Base-by-base conservation (phyloP, 1,140 invertebrate species). In the Arctopsyche grandis region DNA sequence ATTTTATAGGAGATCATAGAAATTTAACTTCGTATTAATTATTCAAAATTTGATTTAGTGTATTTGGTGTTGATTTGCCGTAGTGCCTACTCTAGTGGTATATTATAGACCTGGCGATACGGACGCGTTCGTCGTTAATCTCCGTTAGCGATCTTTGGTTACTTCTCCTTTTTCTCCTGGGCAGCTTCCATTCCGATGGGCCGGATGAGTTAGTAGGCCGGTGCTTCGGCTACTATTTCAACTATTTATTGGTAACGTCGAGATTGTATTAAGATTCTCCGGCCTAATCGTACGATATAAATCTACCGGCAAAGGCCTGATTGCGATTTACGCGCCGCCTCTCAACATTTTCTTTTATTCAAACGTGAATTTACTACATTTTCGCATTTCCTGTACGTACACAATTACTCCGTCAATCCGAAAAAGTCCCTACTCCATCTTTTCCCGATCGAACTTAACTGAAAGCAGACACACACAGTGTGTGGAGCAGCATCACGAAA, bases 211-310 rank as follows among this genome's bases (percentile, higher is more conserved):
- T 66, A 66, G 22, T 66, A 10, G 10, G 10, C 63, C 19, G 19
- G 19, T 22, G 63, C 24, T 22, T 3, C 26, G 12, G 22, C n/a
- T 75, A 63, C 66, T 77, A 79, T 81, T 79, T 79, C 74, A 79
- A 79, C 63, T 81, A 81, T 81, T 81, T 81, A 81, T 81, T 76
- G 73, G 80, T 76, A 63, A 79, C 74, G 78, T 73, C 77, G 66
- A 73, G 78, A 75, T 79, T 79, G 78, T 79, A 79, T 79, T 79
- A 75, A 79, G 78, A 79, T 79, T 79, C 78, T 43, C 24, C 78
- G 69, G 14, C 29, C 69, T 81, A 81, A 81, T 81, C 77, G 69
- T 58, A 73, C 22, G 63, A 29, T 73, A 74, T 81, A 79, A 77
- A 81, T 81, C 63, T 77, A 46, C 48, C 71, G 66, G 69, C 10